Conservation (phyloP, 2,888 invertebrate genomes). For the Caenorhabditis sp. region DNA sequence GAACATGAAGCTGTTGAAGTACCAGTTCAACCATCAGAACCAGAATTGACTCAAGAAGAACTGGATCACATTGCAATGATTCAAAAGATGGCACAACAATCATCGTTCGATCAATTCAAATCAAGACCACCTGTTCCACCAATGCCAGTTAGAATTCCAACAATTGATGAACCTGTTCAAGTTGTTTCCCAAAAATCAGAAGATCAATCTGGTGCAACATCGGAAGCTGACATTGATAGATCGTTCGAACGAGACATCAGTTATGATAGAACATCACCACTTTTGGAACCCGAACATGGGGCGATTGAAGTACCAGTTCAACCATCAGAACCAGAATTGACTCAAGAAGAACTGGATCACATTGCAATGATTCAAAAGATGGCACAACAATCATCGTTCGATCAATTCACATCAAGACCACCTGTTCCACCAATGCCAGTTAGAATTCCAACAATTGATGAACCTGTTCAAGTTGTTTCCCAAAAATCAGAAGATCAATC, state of each 20-base stretch:
- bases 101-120: neutral
- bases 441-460: neutral
- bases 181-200: conserved; percentile 1
- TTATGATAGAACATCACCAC: conserved; percentile 25
- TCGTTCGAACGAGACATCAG: conserved; percentile 1
- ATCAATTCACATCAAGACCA: neutral
- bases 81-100: conserved; percentile 6
- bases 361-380: conserved; percentile 22
- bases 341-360: conserved; percentile 47
- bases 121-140: conserved; percentile 4
- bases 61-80: conserved; percentile 5
- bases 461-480: neutral
- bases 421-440: neutral
- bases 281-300: conserved; percentile 10
- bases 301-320: neutral
- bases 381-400: conserved; percentile 13
- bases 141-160: conserved; percentile 6
- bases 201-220: conserved; percentile 11
- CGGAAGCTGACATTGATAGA: conserved; percentile 8
- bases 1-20: neutral
- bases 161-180: neutral
- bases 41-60: conserved; percentile 37
- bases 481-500: conserved; percentile 23
- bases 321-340: conserved; percentile 10
- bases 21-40: neutral